A percentile compares a stretch with the other conserved stretches of the same genome.
These are phyloP conservation scores for Vulpes ferrilata DNA, from an alignment of 2,113 vertebrate species.

Conservation along the genomic window DNA sequence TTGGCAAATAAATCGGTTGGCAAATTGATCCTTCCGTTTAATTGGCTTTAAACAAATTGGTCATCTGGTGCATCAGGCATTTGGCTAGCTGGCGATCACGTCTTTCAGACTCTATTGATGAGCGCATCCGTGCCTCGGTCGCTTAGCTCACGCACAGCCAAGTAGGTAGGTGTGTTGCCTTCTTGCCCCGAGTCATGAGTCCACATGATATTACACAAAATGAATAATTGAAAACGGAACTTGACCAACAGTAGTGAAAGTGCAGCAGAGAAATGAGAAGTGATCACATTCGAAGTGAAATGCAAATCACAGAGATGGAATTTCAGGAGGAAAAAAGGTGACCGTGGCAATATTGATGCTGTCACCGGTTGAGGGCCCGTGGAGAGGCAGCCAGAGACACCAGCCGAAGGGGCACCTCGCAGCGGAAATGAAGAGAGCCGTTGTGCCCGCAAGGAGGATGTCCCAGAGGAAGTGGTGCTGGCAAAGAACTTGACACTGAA, in stretches of 20 bases:
- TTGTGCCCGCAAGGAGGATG: not conserved
- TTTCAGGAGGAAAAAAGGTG: not conserved
- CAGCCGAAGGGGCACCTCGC: not conserved
- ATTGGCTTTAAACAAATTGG: not conserved
- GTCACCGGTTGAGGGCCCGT: not conserved
- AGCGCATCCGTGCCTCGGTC: not conserved
- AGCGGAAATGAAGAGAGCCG: not conserved
- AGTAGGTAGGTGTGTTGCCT: not conserved
- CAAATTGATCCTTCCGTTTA: constrained; percentile 31
- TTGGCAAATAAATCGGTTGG: constrained; percentile 53
- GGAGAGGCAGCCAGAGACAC: not conserved
- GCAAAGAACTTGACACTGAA: not conserved
- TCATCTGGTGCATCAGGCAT: not conserved
- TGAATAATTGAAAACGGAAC: not conserved
- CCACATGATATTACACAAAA: not conserved
- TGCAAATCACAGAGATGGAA: not conserved
- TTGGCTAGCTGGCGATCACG: not conserved
- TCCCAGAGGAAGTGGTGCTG: not conserved
- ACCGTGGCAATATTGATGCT: not conserved
- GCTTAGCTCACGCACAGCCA: not conserved
- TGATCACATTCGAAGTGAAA: not conserved
- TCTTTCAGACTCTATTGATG: constrained; percentile 20
- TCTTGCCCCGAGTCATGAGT: not conserved
- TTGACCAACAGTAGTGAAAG: not conserved
- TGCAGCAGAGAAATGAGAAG: not conserved